These are phyloP conservation scores for Mizuhopecten yessoensis DNA, from an alignment of 1,140 invertebrate genomes.

Conservation along the genomic window DNA sequence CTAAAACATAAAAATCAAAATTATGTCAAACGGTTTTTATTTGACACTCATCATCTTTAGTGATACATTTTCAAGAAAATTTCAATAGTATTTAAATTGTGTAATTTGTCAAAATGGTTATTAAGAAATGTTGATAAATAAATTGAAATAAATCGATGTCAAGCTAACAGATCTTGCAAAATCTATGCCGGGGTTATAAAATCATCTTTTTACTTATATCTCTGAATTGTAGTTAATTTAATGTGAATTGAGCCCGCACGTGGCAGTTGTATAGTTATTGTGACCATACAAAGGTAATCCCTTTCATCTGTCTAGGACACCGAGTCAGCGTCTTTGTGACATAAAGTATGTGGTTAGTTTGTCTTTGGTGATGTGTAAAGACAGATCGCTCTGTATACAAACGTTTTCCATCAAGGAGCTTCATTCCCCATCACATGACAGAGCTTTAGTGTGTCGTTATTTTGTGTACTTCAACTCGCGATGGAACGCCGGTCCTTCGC, in stretches of 20 bases:
- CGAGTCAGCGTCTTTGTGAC: neutral
- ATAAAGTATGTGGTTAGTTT: neutral
- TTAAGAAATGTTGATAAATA: too few relatives aligned
- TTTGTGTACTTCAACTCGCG: too few relatives aligned
- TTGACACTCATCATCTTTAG: too few relatives aligned
- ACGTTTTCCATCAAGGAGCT: neutral
- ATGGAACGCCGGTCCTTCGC: too few relatives aligned
- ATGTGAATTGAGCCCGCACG: constrained; percentile 37
- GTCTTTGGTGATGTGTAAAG: neutral
- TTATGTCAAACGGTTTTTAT: too few relatives aligned
- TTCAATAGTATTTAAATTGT: too few relatives aligned
- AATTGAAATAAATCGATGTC: too few relatives aligned
- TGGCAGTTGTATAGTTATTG: neutral
- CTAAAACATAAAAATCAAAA: too few relatives aligned
- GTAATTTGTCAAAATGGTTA: too few relatives aligned
- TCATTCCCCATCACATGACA: neutral
- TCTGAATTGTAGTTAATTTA: constrained; percentile 11
- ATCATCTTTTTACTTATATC: constrained; percentile 19
- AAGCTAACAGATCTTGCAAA: neutral
- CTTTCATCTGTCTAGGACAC: neutral
- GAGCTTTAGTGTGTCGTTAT: too few relatives aligned
- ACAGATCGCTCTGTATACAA: neutral
- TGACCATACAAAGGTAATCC: neutral
- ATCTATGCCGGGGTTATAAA: neutral
- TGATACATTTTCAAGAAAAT: too few relatives aligned